Evolutionary conservation across 1,140 invertebrate species (phyloP), one percentile per base, ranked within the genome.

Genomic region (Apis dorsata): DNA sequence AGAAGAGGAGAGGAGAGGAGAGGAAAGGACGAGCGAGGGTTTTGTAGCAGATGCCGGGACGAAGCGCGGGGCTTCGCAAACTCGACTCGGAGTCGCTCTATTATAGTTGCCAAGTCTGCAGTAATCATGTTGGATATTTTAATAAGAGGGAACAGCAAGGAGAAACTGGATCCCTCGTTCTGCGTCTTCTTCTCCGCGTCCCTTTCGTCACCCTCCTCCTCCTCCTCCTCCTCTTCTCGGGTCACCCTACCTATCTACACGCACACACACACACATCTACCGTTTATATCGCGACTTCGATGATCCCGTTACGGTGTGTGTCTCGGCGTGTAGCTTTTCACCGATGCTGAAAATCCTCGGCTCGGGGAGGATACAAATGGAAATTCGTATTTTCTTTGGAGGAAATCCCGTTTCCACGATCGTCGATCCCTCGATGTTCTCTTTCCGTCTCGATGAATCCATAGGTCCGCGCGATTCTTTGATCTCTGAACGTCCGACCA

Each of bases 91-190:
- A 91, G 87, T 91, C 86, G 90, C 85, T 92, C 90, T 89, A 92
- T 92, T 92, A 91, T 91, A 92, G 92, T 92, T 92, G 90, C 90
- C 90, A 91, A 92, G 90, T 93, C 90, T 89, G 88, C 86, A 87
- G 92, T 93, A 93, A 93, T 92, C 91, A 91, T 87, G 91, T 93
- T 93, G 92, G 92, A 92, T 92, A 92, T 93, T 93, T 93, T 93
- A 93, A 92, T 92, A 93, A 93, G 91, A 92, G 90, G 83, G 88
- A 92, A 90, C 87, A 90, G 86, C 88, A 84, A 79, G 86, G 84
- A 84, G 89, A 90, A 91, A 90, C 90, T 83, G 86, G 87, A 91
- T 91, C 89, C 78, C 59, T 81, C 80, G 74, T 79, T 81, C 79
- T 62, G 66, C 85, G 73, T 68, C 77, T 63, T 70, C 70, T 53